A percentile compares a stretch with the other conserved stretches of the same genome.
Evolutionary conservation across 2,113 vertebrate species (phyloP).

Genomic region (Numida meleagris): DNA sequence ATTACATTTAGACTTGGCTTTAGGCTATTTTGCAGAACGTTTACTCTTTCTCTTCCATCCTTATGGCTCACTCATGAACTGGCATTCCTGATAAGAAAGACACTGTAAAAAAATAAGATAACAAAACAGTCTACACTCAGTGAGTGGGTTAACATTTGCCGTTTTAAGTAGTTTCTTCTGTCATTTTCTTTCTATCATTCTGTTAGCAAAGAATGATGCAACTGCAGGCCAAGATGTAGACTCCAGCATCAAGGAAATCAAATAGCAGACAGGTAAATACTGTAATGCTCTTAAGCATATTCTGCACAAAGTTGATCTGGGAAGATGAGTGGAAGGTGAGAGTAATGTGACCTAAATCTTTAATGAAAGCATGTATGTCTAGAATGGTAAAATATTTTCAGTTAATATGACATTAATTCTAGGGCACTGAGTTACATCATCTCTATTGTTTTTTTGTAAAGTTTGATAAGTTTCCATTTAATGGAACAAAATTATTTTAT

Average conservation of each 20-base stretch:
- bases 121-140: neutral
- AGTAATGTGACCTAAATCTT: conserved; percentile 38
- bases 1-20: neutral
- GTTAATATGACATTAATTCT: neutral
- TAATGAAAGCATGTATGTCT: conserved; percentile 1
- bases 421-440: neutral
- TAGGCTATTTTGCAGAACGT: neutral
- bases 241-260: neutral
- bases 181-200: neutral
- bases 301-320: neutral
- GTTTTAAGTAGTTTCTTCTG: neutral
- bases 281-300: conserved; percentile 1
- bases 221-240: neutral
- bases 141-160: neutral
- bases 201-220: neutral
- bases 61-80: neutral
- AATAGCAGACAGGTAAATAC: neutral
- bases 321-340: neutral
- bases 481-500: neutral
- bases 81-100: neutral
- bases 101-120: rapidly evolving
- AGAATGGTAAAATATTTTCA: neutral
- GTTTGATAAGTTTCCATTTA: neutral
- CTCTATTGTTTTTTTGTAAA: neutral
- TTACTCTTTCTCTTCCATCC: rapidly evolving